phyloP scores from a whole-genome alignment of 2,888 invertebrate genomes.

The Lordiphosa andalusiaca region DNA sequence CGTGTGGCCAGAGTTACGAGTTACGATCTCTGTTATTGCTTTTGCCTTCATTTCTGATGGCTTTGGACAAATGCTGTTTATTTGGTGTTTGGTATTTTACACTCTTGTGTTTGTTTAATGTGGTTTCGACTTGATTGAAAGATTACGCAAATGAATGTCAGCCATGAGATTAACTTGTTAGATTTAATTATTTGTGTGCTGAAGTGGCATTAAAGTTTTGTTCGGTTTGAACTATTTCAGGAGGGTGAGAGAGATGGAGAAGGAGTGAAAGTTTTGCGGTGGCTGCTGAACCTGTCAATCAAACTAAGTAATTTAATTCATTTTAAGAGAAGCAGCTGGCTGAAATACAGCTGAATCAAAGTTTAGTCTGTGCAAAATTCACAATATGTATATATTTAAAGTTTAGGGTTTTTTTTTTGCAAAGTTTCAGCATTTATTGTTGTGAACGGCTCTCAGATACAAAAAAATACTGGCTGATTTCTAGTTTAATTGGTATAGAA shows the following conservation, averaged over 20 bases:
- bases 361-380: too few relatives aligned
- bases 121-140: conserved; percentile 46
- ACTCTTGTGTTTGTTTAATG: conserved; percentile 28
- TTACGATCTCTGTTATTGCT: conserved; percentile 16
- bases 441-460: too few relatives aligned
- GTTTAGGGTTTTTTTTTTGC: too few relatives aligned
- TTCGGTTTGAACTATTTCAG: not conserved
- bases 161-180: conserved; percentile 30
- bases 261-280: conserved; percentile 20
- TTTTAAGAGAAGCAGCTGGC: too few relatives aligned
- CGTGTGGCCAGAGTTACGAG: conserved; percentile 13
- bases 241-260: conserved; percentile 2
- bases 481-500: too few relatives aligned
- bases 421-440: too few relatives aligned
- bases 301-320: conserved; percentile 16
- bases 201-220: conserved; percentile 13
- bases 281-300: conserved; percentile 3
- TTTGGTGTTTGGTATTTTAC: conserved; percentile 39
- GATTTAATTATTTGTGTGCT: conserved; percentile 21
- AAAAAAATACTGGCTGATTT: too few relatives aligned
- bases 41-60: conserved; percentile 10
- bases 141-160: conserved; percentile 55
- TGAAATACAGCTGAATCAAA: too few relatives aligned
- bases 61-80: conserved; percentile 33
- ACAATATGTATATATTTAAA: too few relatives aligned